Conservation (phyloP, 64 coral and sea anemone species). For the Stylophora pistillata region DNA sequence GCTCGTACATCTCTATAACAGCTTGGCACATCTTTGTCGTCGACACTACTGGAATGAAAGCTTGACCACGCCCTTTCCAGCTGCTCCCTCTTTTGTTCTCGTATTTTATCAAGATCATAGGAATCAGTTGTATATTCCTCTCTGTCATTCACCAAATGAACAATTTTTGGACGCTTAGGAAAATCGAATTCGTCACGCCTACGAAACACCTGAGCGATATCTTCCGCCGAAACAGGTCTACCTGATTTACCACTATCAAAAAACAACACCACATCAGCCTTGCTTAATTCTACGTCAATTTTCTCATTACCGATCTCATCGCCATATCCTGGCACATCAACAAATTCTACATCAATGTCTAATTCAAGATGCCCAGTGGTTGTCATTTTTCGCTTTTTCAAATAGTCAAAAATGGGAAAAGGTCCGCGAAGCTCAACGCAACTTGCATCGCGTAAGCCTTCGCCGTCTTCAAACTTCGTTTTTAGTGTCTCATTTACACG, state of each 20-base stretch:
- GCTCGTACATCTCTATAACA: slow-evolving; percentile 41
- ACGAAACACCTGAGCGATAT: slow-evolving; percentile 49
- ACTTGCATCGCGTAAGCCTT: not conserved
- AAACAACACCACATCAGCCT: slow-evolving; percentile 53
- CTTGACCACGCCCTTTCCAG: slow-evolving; percentile 7
- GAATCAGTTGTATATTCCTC: too few species aligned
- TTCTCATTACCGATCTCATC: slow-evolving; percentile 23
- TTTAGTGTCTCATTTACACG: not conserved
- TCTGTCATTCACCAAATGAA: slow-evolving; percentile 18
- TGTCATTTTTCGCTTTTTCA: slow-evolving; percentile 23
- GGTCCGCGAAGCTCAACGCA: slow-evolving; percentile 43
- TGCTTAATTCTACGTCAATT: slow-evolving; percentile 40
- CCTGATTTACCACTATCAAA: slow-evolving; percentile 35
- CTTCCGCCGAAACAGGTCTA: slow-evolving; percentile 51
- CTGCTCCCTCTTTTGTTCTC: not conserved
- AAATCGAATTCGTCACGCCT: slow-evolving; percentile 35
- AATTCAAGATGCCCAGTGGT: not conserved
- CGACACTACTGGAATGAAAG: not conserved
- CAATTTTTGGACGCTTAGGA: slow-evolving; percentile 52
- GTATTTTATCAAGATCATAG: too few species aligned
- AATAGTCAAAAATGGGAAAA: slow-evolving; percentile 35
- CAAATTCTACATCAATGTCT: slow-evolving; percentile 49
- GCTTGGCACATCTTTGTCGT: not conserved
- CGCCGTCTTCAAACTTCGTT: slow-evolving; percentile 20
- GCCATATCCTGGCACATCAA: slow-evolving; percentile 55